Percentiles rank a stretch among this genome's conserved stretches.
phyloP scores from a whole-genome alignment of 2,888 invertebrate genomes.

The Aleiodes testaceus region DNA sequence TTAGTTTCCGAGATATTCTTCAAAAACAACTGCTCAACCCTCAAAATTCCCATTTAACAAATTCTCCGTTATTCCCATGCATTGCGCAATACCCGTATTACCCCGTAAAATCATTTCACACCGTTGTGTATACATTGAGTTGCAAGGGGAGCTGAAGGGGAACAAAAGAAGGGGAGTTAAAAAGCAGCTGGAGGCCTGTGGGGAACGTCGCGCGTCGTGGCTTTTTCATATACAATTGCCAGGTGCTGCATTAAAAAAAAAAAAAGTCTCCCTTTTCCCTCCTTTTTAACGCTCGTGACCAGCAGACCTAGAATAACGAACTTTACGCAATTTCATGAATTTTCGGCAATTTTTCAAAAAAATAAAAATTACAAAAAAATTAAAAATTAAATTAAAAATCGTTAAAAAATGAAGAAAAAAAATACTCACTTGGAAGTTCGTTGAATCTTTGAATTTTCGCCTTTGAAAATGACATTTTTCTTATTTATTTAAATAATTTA shows the following conservation, averaged over 20 bases:
- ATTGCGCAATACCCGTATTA: conserved; percentile 19
- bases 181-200: conserved; percentile 24
- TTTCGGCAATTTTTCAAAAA: conserved; percentile 3
- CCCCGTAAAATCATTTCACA: conserved; percentile 14
- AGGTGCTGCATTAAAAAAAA: conserved; percentile 19
- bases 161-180: conserved; percentile 24
- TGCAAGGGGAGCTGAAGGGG: neutral
- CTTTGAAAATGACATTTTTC: conserved; percentile 76
- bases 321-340: neutral
- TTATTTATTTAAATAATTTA: neutral
- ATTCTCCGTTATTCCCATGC: neutral
- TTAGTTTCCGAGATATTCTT: too few species aligned
- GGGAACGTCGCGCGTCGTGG: conserved; percentile 20
- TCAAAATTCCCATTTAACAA: too few species aligned
- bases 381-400: neutral
- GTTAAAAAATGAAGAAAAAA: neutral
- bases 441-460: conserved; percentile 76
- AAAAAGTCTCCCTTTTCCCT: neutral
- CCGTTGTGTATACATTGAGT: conserved; percentile 6
- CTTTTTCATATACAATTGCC: conserved; percentile 25
- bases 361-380: neutral
- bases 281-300: conserved; percentile 16
- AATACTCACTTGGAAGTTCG: conserved; percentile 74
- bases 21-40: too few species aligned
- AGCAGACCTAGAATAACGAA: conserved; percentile 8